Evolutionary conservation across 23 tunicate species (phyloP), one percentile per base, ranked within the genome.

Genomic region (Corella eumyota): DNA sequence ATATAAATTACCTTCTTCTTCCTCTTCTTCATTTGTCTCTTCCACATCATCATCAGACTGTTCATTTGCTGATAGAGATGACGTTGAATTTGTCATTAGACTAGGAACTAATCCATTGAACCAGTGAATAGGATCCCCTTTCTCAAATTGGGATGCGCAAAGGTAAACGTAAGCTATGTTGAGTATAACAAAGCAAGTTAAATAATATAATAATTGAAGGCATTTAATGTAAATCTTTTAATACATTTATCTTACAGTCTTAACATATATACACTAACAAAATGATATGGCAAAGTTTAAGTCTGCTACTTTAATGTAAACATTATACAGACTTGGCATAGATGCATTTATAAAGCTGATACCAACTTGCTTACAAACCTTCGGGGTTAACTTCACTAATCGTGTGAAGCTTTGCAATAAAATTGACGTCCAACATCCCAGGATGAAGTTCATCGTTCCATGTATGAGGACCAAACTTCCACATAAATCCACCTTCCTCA

Each of bases 391-490:
- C 33, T 1, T 31, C 64, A 4, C 64, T n/a, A 15, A 1, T 32
- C 7, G 30, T 17, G n/a, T 34, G 19, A 56, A 79, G 17, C 21
- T 53, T 45, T 13, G 88, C 88, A 32, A 66, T 79, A 36, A 79
- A 79, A 40, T 60, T 66, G 2, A 88, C 56, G 23, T 88, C 74
- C 4, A 72, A 27, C 56, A 46, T 33, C 40, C 80, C 87, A 47
- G 47, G 38, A 29, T 72, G 36, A 3, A 78, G 63, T 20, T 65
- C 37, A 4, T 29, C n/a, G 67, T 88, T 79, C 67, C 75, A 73
- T 0, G 51, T 21, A 25, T 65, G 48, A 2, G 88, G 77, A 38
- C 80, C 69, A 7, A 88, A 68, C 60, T 77, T 88, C 96, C 96
- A 88, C 44, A 88, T 28, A 23, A 19, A 24, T 0, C 88, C 88